phyloP scores from a whole-genome alignment of 2,113 vertebrate species.

The Neoarius graeffei region DNA sequence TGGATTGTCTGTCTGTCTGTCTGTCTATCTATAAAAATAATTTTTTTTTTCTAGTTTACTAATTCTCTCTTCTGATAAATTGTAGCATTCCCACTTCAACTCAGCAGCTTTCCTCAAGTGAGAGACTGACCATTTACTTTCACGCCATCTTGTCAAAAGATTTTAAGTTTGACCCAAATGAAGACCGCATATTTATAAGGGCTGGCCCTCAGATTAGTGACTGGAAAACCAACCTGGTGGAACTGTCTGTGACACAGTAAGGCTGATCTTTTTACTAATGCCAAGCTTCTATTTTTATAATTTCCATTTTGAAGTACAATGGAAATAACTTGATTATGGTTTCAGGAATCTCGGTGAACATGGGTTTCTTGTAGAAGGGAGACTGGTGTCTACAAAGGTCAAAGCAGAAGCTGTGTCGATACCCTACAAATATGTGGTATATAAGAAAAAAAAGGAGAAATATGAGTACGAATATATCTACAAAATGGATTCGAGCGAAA shows the following conservation, averaged over 20 bases:
- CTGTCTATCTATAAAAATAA: no score
- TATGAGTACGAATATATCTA: conserved; percentile 71
- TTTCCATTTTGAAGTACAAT: no score
- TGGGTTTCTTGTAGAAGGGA: conserved; percentile 80
- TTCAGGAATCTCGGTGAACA: conserved; percentile 70
- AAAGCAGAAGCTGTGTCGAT: conserved; percentile 42
- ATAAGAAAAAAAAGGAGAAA: neutral
- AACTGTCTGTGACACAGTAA: conserved; percentile 65
- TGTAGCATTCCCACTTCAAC: conserved; percentile 49
- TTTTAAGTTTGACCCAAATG: conserved; percentile 66
- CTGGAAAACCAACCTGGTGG: conserved; percentile 49
- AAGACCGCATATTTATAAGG: conserved; percentile 71
- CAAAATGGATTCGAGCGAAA: conserved; percentile 56
- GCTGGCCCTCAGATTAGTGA: conserved; percentile 51
- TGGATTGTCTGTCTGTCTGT: no score
- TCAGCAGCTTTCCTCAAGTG: conserved; percentile 42
- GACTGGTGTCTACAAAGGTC: conserved; percentile 51
- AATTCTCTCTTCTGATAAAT: conserved; percentile 1
- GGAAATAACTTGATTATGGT: neutral
- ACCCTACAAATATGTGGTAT: conserved; percentile 85
- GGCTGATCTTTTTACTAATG: neutral
- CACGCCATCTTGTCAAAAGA: conserved; percentile 86
- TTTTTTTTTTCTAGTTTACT: neutral
- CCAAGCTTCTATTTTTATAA: neutral
- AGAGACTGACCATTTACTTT: conserved; percentile 80